phyloP scores from a whole-genome alignment of 1,140 invertebrate species.

The Aphaenogaster rudis region DNA sequence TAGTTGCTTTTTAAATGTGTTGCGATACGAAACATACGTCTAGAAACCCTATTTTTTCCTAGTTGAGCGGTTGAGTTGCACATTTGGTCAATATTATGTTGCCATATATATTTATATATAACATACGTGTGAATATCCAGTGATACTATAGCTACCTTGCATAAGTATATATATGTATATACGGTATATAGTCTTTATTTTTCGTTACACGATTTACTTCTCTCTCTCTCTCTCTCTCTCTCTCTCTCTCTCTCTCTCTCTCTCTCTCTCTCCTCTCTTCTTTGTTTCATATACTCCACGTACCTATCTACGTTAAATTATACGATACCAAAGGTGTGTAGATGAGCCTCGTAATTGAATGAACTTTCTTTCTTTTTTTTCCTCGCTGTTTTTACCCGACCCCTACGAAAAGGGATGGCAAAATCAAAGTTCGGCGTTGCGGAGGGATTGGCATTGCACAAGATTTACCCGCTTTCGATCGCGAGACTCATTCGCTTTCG shows the following conservation, averaged over 20 bases:
- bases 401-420: slow-evolving; percentile 86
- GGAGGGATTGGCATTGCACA: slow-evolving; percentile 43
- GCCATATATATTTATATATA: slow-evolving; percentile 70
- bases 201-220: slow-evolving; percentile 29
- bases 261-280: slow-evolving; percentile 30
- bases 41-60: slow-evolving; percentile 74
- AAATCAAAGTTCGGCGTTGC: slow-evolving; percentile 75
- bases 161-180: slow-evolving; percentile 44
- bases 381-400: slow-evolving; percentile 82
- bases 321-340: slow-evolving; percentile 82
- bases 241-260: slow-evolving; percentile 22
- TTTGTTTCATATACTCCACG: slow-evolving; percentile 28
- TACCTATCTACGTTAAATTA: slow-evolving; percentile 70
- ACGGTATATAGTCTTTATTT: slow-evolving; percentile 40
- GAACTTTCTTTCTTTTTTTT: slow-evolving; percentile 65
- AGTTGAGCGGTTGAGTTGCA: slow-evolving; percentile 73
- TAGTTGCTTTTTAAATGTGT: slow-evolving; percentile 83
- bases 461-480: slow-evolving; percentile 64
- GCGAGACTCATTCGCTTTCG: slow-evolving; percentile 70
- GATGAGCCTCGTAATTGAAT: slow-evolving; percentile 85
- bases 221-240: slow-evolving; percentile 65
- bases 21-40: slow-evolving; percentile 73
- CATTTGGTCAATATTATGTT: slow-evolving; percentile 67
- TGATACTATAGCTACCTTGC: slow-evolving; percentile 66
- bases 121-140: slow-evolving; percentile 73